phyloP scores from a whole-genome alignment of 2,888 invertebrate species.

The Sinopyrophorus schimmeli region DNA sequence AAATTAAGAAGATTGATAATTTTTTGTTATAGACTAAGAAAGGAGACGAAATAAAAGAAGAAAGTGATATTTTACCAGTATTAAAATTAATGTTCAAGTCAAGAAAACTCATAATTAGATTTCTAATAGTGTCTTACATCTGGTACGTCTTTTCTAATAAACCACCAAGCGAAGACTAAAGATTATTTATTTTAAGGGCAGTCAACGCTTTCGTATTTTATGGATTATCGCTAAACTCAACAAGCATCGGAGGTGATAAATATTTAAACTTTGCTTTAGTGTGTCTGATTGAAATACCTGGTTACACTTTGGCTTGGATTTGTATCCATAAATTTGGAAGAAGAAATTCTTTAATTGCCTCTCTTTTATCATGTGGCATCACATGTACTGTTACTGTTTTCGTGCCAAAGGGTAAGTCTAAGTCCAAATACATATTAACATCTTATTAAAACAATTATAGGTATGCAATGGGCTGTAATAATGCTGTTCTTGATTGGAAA shows the following conservation, averaged over 20 bases:
- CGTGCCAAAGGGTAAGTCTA: constrained; percentile 54
- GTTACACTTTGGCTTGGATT: constrained; percentile 60
- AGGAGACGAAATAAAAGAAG: constrained; percentile 33
- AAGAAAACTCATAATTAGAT: constrained; percentile 54
- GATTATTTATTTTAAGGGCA: constrained; percentile 52
- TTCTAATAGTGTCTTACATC: constrained; percentile 56
- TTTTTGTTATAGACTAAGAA: constrained; percentile 20
- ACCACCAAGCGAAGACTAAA: background rate
- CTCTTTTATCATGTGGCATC: constrained; percentile 58
- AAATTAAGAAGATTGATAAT: constrained; percentile 6
- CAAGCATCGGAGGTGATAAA: constrained; percentile 67
- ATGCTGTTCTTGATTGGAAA: constrained; percentile 65
- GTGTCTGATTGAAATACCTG: constrained; percentile 64
- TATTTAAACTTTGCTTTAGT: constrained; percentile 69
- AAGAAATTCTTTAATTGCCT: constrained; percentile 58
- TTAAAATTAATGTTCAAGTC: constrained; percentile 56
- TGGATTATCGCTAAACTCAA: constrained; percentile 69
- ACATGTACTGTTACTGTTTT: constrained; percentile 62
- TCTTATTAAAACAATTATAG: constrained; percentile 42
- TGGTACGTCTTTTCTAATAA: constrained; percentile 51
- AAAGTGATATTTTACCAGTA: constrained; percentile 51
- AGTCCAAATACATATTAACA: background rate
- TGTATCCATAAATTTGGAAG: constrained; percentile 59
- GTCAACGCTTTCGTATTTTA: constrained; percentile 71
- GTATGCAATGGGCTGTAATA: constrained; percentile 59